These are phyloP conservation scores for Arenicola marina DNA, from an alignment of 2,888 invertebrate genomes.

Conservation along the genomic window DNA sequence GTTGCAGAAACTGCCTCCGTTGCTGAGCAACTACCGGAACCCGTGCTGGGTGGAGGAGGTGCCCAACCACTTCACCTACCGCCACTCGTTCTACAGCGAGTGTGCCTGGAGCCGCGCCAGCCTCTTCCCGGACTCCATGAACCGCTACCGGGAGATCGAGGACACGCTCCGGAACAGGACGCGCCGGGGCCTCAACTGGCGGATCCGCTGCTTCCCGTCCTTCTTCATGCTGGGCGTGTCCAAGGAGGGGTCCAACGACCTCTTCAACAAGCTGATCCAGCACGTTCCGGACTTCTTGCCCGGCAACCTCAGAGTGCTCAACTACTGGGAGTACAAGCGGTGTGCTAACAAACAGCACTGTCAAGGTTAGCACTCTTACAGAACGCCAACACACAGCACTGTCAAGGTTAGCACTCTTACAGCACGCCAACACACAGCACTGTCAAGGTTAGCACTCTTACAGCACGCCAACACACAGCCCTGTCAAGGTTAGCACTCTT, in stretches of 20 bases:
- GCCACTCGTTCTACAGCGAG: constrained; percentile 3
- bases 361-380: too few relatives aligned
- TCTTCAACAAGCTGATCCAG: not conserved
- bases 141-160: not conserved
- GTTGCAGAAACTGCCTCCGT: constrained; percentile 1
- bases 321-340: constrained; percentile 2
- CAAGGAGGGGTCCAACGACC: not conserved
- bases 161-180: not conserved
- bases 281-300: not conserved
- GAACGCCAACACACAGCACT: too few relatives aligned
- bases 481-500: too few relatives aligned
- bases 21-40: not conserved
- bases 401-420: too few relatives aligned
- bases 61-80: not conserved
- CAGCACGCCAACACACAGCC: too few relatives aligned
- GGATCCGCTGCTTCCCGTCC: not conserved
- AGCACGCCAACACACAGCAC: too few relatives aligned
- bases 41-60: constrained; percentile 5
- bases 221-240: constrained; percentile 1
- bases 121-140: too few relatives aligned
- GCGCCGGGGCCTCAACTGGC: not conserved
- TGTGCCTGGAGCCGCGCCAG: too few relatives aligned
- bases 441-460: too few relatives aligned
- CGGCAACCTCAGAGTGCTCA: not conserved
- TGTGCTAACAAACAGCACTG: not conserved